Percentiles rank a stretch among this genome's conserved stretches.
Conservation (phyloP, 2,888 invertebrate species). For the Acronicta psi region DNA sequence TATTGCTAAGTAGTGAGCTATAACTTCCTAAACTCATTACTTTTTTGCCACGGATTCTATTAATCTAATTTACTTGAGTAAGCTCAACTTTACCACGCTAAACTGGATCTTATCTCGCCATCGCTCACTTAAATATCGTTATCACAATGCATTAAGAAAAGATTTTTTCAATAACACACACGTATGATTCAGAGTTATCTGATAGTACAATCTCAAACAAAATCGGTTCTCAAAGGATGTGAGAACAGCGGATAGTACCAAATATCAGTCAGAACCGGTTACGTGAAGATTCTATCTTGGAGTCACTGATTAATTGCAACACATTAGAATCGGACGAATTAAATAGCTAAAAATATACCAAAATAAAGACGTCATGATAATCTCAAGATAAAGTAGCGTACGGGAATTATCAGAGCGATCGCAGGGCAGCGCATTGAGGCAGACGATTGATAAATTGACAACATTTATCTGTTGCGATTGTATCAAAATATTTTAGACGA, state of each 20-base stretch:
- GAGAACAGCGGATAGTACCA: slow-evolving; percentile 51
- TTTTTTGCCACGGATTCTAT: slow-evolving; percentile 43
- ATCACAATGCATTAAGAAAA: slow-evolving; percentile 54
- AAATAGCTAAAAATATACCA: slow-evolving; percentile 71
- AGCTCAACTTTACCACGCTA: slow-evolving; percentile 49
- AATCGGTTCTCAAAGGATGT: slow-evolving; percentile 52
- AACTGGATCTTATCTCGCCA: slow-evolving; percentile 46
- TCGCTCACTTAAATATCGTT: slow-evolving; percentile 52
- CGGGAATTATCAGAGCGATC: slow-evolving; percentile 76
- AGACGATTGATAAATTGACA: slow-evolving; percentile 82
- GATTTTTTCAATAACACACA: slow-evolving; percentile 52
- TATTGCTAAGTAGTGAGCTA: slow-evolving; percentile 27
- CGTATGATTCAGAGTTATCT: slow-evolving; percentile 39
- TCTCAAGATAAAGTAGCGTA: slow-evolving; percentile 81
- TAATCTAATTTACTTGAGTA: slow-evolving; percentile 47
- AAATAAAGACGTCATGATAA: slow-evolving; percentile 84
- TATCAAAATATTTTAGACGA: slow-evolving; percentile 87
- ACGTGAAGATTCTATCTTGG: slow-evolving; percentile 52
- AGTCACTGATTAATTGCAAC: slow-evolving; percentile 64
- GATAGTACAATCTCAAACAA: slow-evolving; percentile 34
- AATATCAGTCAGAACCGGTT: slow-evolving; percentile 50
- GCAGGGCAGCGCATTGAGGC: slow-evolving; percentile 66
- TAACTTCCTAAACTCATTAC: slow-evolving; percentile 51
- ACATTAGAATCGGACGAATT: slow-evolving; percentile 73
- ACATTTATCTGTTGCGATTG: slow-evolving; percentile 86